Percentiles rank a stretch among this genome's conserved stretches.
phyloP scores from a whole-genome alignment of 30 jellyfish, hydroid and myxozoan genomes.

The Cassiopea andromeda region DNA sequence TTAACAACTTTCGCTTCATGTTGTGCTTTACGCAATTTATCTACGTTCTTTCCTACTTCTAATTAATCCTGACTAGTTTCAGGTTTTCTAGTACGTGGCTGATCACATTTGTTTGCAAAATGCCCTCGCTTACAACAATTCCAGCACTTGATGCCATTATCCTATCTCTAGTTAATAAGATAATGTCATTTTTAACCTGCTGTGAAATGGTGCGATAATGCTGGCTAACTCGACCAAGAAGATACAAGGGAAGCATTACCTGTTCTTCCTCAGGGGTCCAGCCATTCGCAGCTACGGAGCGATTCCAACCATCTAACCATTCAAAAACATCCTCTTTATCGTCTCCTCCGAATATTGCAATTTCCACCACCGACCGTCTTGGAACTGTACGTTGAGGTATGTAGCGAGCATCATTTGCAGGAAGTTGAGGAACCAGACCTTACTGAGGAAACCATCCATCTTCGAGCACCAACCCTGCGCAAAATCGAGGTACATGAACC shows the following conservation, averaged over 20 bases:
- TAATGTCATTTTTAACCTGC: not conserved
- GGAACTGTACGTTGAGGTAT: not conserved
- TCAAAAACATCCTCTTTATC: not conserved
- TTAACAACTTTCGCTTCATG: not conserved
- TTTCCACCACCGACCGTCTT: slow-evolving; percentile 10
- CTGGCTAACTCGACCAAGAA: slow-evolving; percentile 29
- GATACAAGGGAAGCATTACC: not conserved
- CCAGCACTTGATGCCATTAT: not conserved
- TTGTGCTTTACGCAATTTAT: not conserved
- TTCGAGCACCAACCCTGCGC: slow-evolving; percentile 5
- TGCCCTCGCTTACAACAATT: slow-evolving; percentile 13
- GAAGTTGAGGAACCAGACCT: not conserved
- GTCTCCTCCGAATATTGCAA: not conserved
- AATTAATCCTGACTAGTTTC: not conserved
- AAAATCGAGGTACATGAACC: not conserved
- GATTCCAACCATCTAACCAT: slow-evolving; percentile 17
- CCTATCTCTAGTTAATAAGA: slow-evolving; percentile 11
- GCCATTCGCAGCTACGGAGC: slow-evolving; percentile 2
- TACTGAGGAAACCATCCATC: not conserved
- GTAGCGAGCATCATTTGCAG: not conserved
- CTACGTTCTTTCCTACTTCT: not conserved
- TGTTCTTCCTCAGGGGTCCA: slow-evolving; percentile 14
- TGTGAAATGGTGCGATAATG: slow-evolving; percentile 10
- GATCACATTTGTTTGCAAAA: slow-evolving; percentile 9
- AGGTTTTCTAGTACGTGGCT: not conserved